Evolutionary conservation across 2,113 vertebrate genomes (phyloP).

Genomic region (human (Homo sapiens)): DNA sequence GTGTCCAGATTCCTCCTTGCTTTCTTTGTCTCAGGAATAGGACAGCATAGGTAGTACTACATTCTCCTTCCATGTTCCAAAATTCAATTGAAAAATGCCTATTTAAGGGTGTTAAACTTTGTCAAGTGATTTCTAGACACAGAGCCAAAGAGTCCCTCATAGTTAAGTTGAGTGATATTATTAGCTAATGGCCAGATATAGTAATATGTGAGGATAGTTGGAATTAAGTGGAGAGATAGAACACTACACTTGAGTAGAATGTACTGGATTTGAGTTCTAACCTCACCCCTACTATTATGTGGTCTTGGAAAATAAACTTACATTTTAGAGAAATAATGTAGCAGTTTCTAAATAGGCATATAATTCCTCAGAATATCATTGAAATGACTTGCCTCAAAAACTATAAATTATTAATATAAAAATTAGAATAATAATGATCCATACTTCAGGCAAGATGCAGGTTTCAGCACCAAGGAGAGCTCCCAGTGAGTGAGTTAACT

Average conservation of each 20-base stretch:
- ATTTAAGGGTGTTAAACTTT: neutral
- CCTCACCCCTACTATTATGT: neutral
- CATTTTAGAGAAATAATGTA: neutral
- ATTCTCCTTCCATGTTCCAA: neutral
- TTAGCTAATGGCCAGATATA: neutral
- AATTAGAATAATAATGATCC: neutral
- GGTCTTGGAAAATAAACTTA: neutral
- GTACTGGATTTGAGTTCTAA: neutral
- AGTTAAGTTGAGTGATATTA: neutral
- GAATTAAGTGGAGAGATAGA: neutral
- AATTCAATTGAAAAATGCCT: neutral
- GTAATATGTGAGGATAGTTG: neutral
- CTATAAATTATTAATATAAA: neutral
- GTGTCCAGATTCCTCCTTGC: neutral
- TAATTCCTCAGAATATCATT: neutral
- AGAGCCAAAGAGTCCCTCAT: neutral
- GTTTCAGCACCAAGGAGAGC: neutral
- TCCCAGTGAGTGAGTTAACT: neutral
- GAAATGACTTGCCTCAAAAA: neutral
- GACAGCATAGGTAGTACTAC: neutral
- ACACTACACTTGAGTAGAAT: neutral
- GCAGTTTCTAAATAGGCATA: neutral
- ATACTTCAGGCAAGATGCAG: neutral
- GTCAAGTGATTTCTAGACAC: neutral
- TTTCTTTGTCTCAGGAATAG: neutral